Percentiles rank a stretch among this genome's conserved stretches.
These are phyloP conservation scores for Patagioenas fasciata DNA, from an alignment of 2,113 vertebrate species.

Conservation along the genomic window DNA sequence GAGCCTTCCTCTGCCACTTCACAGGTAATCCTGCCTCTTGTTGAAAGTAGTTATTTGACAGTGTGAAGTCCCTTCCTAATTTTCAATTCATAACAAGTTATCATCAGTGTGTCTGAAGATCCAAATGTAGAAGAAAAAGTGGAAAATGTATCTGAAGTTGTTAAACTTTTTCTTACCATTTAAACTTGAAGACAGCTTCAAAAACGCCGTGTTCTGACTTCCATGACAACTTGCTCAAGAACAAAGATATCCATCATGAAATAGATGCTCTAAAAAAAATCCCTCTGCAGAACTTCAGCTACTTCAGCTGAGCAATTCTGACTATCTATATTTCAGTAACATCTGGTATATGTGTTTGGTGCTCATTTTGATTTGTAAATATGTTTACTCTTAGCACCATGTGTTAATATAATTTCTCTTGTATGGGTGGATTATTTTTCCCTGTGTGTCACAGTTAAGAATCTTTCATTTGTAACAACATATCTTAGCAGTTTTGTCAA, in stretches of 20 bases:
- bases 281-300: slow-evolving; percentile 14
- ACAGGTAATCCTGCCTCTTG: neutral
- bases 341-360: slow-evolving; percentile 53
- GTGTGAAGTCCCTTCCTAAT: neutral
- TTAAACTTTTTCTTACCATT: neutral
- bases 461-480: slow-evolving; percentile 7
- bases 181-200: neutral
- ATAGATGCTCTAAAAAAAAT: slow-evolving; percentile 14
- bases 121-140: neutral
- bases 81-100: neutral
- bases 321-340: slow-evolving; percentile 52
- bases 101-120: neutral
- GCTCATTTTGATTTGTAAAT: slow-evolving; percentile 55
- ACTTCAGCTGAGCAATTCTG: slow-evolving; percentile 39
- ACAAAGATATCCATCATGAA: neutral
- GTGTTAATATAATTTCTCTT: slow-evolving; percentile 53
- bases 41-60: neutral
- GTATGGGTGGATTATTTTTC: slow-evolving; percentile 50
- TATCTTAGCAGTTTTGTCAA: slow-evolving; percentile 6
- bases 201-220: neutral
- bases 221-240: slow-evolving; percentile 13
- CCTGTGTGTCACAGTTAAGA: neutral
- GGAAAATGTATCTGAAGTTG: neutral
- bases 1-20: neutral
- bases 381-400: slow-evolving; percentile 38